Evolutionary conservation across 1,140 invertebrate species (phyloP).

Genomic region (Drosophila lacteicornis): DNA sequence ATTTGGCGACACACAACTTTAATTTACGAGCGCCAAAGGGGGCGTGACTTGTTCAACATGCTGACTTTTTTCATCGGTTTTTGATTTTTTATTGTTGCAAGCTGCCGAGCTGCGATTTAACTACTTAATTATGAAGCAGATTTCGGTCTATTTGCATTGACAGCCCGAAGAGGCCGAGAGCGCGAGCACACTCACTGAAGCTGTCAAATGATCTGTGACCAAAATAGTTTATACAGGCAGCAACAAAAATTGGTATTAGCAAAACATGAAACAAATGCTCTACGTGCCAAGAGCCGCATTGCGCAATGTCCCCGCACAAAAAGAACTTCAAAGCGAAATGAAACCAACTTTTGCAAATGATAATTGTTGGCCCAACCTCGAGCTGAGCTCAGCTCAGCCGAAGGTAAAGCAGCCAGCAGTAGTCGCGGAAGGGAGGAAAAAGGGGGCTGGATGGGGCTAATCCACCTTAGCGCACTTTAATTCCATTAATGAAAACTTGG

Average conservation of each 20-base stretch:
- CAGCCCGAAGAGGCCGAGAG: conserved; percentile 5
- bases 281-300: conserved; percentile 56
- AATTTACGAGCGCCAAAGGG: conserved; percentile 69
- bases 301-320: conserved; percentile 55
- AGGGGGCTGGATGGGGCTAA: conserved; percentile 6
- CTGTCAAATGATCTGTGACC: conserved; percentile 62
- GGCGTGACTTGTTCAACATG: conserved; percentile 51
- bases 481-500: conserved; percentile 63
- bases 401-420: conserved; percentile 42
- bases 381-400: neutral
- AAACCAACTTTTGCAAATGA: conserved; percentile 49
- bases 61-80: conserved; percentile 7
- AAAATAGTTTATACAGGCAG: conserved; percentile 41
- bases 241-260: conserved; percentile 7
- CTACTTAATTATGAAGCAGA: conserved; percentile 74
- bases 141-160: conserved; percentile 66
- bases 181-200: conserved; percentile 52
- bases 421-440: conserved; percentile 17
- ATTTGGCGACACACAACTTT: conserved; percentile 69
- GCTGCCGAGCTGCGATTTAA: conserved; percentile 33
- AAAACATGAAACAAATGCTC: conserved; percentile 11
- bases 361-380: conserved; percentile 49
- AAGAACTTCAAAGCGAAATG: conserved; percentile 46
- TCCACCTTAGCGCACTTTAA: conserved; percentile 40
- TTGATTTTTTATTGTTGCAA: conserved; percentile 21